Evolutionary conservation across 1,140 invertebrate genomes (phyloP), one percentile per base, ranked within the genome.

Genomic region (Drosophila sturtevanti): DNA sequence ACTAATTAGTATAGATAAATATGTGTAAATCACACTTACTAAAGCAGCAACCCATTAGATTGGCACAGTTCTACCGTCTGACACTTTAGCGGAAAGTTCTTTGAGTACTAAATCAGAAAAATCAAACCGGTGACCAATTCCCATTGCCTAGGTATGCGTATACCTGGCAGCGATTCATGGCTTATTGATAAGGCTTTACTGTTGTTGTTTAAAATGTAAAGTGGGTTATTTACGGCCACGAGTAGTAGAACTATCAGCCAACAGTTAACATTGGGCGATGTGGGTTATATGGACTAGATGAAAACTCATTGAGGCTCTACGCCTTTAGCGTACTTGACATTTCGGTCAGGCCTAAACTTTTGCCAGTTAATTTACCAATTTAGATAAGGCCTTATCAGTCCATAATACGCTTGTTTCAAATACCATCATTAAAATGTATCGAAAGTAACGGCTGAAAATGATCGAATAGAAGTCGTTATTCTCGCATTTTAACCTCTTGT

Each of bases 111-210:
- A 82, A 79, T 87, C 63, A 79, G 60, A 77, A 56, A 78, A 86
- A 90, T 76, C 71, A 89, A 89, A 79, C 79, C 70, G 86, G 70
- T 81, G 78, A 89, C 85, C 74, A 79, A 79, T 78, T 72, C 78
- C 21, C 64, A 68, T 48, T 63, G 66, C 38, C 48, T 64, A 65
- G 71, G 67, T 65, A 61, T 77, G 38, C 72, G 66, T 69, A 71
- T 63, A 77, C 63, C 63, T 86, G 78, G 74, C 74, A 81, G 65
- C 77, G 74, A 71, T 69, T 85, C 70, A 75, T 71, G 63, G 85
- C 62, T 79, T 44, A 72, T 60, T 76, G 86, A 85, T 90, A 90
- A 81, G 72, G 11, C n/a, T 68, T 52, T 87, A 72, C 78, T 87
- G 72, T 81, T 82, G 34, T 68, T 74, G 66, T 77, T 89, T 81